A percentile compares a stretch with the other conserved stretches of the same genome.
phyloP scores from a whole-genome alignment of 35 echinoderm and acorn worm genomes.

The Diadema setosum region DNA sequence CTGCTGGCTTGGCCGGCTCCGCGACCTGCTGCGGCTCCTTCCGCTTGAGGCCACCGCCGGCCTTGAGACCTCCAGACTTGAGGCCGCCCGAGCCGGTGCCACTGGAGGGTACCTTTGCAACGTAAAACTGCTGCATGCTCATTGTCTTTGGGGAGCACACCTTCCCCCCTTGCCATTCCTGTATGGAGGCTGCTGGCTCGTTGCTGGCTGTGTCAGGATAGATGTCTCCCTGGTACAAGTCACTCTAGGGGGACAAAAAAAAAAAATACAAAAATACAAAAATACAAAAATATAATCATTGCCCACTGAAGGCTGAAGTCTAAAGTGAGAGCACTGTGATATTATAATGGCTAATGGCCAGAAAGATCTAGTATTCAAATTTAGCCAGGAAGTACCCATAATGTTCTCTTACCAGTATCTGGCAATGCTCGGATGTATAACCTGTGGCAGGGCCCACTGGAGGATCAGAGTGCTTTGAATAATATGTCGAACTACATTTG shows the following conservation, averaged over 20 bases:
- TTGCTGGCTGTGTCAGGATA: constrained; percentile 74
- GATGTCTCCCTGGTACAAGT: constrained; percentile 72
- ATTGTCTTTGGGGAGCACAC: constrained; percentile 37
- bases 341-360: no score
- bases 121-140: background rate
- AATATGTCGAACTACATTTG: no score
- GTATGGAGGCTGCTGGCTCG: constrained; percentile 39
- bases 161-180: constrained; percentile 51
- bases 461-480: no score
- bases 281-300: no score
- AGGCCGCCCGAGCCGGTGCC: background rate
- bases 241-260: constrained; percentile 22
- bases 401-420: no score
- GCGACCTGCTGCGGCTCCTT: background rate
- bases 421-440: no score
- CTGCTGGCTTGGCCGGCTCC: background rate
- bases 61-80: background rate
- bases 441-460: no score
- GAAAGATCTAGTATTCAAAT: no score
- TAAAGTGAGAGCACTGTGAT: no score
- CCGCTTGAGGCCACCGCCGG: no score
- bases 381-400: no score
- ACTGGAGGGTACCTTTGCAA: background rate
- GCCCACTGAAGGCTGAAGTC: no score
- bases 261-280: background rate